Percentiles rank a stretch among this genome's conserved stretches.
Conservation (phyloP, 2,797 vertebrate species). For the Catostomus latipinnis region DNA sequence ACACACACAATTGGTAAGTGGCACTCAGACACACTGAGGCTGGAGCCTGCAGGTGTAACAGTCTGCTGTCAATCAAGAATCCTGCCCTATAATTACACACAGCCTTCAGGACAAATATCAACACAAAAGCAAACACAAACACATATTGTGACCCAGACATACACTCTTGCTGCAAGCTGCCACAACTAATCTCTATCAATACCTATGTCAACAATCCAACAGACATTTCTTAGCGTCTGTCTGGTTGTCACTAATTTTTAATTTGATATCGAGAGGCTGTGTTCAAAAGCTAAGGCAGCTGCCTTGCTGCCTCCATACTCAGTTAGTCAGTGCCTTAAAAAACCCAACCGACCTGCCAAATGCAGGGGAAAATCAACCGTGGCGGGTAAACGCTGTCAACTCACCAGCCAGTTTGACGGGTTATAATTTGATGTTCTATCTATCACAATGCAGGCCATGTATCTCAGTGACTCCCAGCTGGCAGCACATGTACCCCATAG, state of each 20-base stretch:
- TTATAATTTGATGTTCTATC: too few species aligned
- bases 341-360: too few species aligned
- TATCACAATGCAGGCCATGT: too few species aligned
- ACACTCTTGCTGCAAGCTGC: not conserved
- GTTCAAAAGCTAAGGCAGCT: not conserved
- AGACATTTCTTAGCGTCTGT: constrained; percentile 19
- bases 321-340: not conserved
- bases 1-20: not conserved
- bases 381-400: too few species aligned
- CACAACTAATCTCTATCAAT: constrained; percentile 14
- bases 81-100: constrained; percentile 22
- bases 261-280: constrained; percentile 7
- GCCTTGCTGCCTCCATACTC: not conserved
- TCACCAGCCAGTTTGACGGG: too few species aligned
- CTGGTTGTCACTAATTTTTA: constrained; percentile 4
- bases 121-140: not conserved
- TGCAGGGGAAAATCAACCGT: too few species aligned
- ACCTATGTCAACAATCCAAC: not conserved
- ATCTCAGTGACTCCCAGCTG: too few species aligned
- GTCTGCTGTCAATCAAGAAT: constrained; percentile 36
- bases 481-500: too few species aligned
- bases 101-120: constrained; percentile 29
- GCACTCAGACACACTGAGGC: not conserved
- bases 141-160: not conserved
- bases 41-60: constrained; percentile 12